Evolutionary conservation across 2,113 vertebrate genomes (phyloP).

Genomic region (Saccopteryx bilineata): DNA sequence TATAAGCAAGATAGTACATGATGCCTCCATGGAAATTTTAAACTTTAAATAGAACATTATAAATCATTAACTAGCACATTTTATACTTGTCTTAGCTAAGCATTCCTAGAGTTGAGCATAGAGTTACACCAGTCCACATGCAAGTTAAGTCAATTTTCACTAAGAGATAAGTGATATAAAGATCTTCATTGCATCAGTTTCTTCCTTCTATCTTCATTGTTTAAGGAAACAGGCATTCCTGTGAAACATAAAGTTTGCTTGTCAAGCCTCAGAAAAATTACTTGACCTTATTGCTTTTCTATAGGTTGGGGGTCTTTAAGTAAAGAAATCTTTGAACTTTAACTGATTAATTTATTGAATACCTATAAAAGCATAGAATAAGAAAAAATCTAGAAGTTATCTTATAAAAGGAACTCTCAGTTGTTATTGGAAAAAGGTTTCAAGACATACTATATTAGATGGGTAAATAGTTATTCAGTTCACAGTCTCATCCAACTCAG

Average conservation of each 20-base stretch:
- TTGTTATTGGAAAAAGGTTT: neutral
- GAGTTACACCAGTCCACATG: neutral
- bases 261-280: slow-evolving; percentile 28
- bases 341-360: slow-evolving; percentile 57
- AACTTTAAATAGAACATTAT: slow-evolving; percentile 45
- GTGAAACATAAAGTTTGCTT: neutral
- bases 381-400: neutral
- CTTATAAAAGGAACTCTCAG: slow-evolving; percentile 31
- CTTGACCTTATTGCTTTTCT: slow-evolving; percentile 36
- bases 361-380: neutral
- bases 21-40: neutral
- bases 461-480: slow-evolving; percentile 14
- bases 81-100: neutral
- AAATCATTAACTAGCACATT: slow-evolving; percentile 36
- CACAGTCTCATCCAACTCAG: neutral
- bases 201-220: neutral
- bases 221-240: neutral
- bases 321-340: slow-evolving; percentile 51
- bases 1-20: neutral
- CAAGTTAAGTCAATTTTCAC: neutral
- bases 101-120: neutral
- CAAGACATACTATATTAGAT: neutral
- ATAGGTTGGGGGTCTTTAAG: neutral
- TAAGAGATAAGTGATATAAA: neutral
- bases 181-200: neutral